These are phyloP conservation scores for Morone chrysops DNA, from an alignment of 2,113 vertebrate genomes.

Conservation along the genomic window DNA sequence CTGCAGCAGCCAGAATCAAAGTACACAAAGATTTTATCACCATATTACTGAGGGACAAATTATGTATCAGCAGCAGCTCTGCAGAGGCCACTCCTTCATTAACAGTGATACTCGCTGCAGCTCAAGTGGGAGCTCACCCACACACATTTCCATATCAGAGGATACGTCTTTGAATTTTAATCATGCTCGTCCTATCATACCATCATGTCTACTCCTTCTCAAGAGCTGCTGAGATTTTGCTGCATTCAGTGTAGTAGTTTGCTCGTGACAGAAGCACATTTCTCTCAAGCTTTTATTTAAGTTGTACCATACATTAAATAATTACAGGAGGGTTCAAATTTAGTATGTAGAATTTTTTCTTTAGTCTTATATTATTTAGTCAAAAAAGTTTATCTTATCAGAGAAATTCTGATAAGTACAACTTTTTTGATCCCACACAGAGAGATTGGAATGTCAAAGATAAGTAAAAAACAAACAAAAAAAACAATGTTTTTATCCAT, in stretches of 20 bases:
- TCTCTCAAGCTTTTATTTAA: no score
- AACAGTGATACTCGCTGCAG: neutral
- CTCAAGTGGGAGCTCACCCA: neutral
- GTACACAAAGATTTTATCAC: neutral
- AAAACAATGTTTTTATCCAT: no score
- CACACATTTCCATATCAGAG: constrained; percentile 7
- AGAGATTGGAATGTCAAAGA: no score
- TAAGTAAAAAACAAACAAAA: no score
- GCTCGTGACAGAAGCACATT: neutral
- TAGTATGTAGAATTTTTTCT: no score
- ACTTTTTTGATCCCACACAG: no score
- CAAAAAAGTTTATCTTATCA: no score
- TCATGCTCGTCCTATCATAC: neutral
- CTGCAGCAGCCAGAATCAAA: neutral
- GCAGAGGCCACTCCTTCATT: constrained; percentile 7
- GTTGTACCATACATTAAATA: no score
- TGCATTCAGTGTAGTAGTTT: neutral
- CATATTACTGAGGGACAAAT: neutral
- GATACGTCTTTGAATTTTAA: constrained; percentile 1
- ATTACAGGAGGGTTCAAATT: no score
- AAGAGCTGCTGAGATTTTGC: neutral
- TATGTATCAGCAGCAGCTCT: neutral
- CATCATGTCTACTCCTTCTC: neutral
- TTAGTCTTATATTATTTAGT: no score
- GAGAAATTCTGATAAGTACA: no score